Evolutionary conservation across 2,113 vertebrate genomes (phyloP), one percentile per base, ranked within the genome.

Genomic region (Chaetodon auriga): DNA sequence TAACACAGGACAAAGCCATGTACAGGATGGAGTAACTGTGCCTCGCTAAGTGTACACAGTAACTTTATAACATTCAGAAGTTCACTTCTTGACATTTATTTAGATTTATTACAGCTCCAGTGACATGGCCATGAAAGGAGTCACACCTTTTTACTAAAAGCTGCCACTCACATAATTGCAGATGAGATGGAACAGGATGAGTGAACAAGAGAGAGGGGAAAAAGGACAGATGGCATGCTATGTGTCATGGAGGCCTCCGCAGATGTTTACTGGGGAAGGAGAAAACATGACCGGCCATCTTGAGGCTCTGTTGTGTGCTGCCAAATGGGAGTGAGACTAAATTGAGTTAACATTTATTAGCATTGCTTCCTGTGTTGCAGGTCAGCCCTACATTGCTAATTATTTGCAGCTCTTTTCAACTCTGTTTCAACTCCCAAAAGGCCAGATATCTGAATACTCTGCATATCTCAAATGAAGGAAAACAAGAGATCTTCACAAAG

Each of bases 231-330:
- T 93, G 91, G 92, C 51, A 48, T 66, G 78, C 68, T 84, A 25
- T 79, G 83, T 82, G 86, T 90, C 89, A 90, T 45, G 48, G 78
- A 86, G 85, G 65, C 53, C 81, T 81, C 9, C 76, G 83, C 92
- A 94, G 90, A 93, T 93, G 92, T 92, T 93, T 93, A 90, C 88
- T 83, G 84, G 83, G 82, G 71, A 75, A 77, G 64, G 43, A 80
- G 71, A 81, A 87, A 91, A 93, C 54, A 78, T 90, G 90, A 91
- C 73, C 35, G 48, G 83, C 65, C 77, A 81, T 90, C 81, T 83
- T 86, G 12, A 85, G 69, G 60, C 80, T 85, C 61, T 90, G 79
- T 77, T 86, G 75, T 88, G 65, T 62, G 72, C 36, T 73, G 75
- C 86, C 86, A 81, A 81, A 36, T 41, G 69, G 61, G 75, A 89